Evolutionary conservation across 2,113 vertebrate species (phyloP).

Genomic region (Corvus cornix): DNA sequence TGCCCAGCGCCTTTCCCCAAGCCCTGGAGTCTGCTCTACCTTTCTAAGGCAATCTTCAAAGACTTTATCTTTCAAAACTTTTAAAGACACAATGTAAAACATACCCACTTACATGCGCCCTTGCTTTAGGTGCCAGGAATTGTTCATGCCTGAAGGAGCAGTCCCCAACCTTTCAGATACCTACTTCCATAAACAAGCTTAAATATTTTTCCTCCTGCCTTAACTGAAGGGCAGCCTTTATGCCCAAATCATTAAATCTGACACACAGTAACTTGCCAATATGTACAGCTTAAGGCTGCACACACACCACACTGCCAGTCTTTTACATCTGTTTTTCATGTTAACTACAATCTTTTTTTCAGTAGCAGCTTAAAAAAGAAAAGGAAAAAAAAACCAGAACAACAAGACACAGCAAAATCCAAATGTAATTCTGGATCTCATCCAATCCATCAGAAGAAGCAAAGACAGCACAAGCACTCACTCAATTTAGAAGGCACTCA

Average conservation of each 20-base stretch:
- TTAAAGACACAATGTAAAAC: not conserved
- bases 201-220: not conserved
- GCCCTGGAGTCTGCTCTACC: accelerated
- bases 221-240: not conserved
- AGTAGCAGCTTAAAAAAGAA: not conserved
- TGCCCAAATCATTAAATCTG: not conserved
- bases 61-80: not conserved
- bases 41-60: not conserved
- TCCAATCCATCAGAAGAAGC: not conserved
- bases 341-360: not conserved
- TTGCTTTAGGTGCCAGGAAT: not conserved
- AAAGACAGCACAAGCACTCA: not conserved
- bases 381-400: not conserved
- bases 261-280: not conserved
- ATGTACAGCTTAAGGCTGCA: not conserved
- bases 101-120: not conserved
- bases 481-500: not conserved
- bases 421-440: not conserved
- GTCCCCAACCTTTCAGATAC: not conserved
- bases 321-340: not conserved
- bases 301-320: not conserved
- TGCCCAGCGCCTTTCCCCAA: not conserved
- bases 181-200: not conserved
- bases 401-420: not conserved
- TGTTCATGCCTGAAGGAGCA: not conserved